Evolutionary conservation across 2,113 vertebrate species (phyloP).

Genomic region (Halcyon malimbica): DNA sequence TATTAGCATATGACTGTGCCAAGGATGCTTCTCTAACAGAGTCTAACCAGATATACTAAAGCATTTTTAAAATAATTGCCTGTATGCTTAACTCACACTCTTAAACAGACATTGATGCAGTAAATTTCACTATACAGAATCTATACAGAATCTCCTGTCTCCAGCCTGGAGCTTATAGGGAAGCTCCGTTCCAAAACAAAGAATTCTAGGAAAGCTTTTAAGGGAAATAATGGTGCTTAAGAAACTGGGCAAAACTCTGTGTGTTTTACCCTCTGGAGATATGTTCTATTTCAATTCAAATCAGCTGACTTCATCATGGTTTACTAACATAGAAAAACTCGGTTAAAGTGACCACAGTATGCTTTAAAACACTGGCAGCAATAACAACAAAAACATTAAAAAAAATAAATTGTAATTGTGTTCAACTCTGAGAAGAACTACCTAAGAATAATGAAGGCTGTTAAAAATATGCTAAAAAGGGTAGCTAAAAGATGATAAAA

Average conservation of each 20-base stretch:
- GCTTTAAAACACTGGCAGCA: background rate
- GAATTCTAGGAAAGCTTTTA: background rate
- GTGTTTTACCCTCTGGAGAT: background rate
- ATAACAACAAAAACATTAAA: background rate
- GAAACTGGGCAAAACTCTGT: background rate
- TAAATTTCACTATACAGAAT: background rate
- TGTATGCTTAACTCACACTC: background rate
- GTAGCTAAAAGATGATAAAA: background rate
- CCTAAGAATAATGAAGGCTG: background rate
- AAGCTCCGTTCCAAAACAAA: background rate
- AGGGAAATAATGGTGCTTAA: background rate
- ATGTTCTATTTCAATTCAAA: background rate
- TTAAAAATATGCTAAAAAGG: background rate
- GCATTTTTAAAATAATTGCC: conserved; percentile 20
- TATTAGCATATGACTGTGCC: conserved; percentile 1
- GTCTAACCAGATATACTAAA: conserved; percentile 16
- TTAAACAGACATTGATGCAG: background rate
- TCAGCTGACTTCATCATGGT: background rate
- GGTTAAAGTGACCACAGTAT: background rate
- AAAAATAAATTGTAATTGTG: background rate
- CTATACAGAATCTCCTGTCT: background rate
- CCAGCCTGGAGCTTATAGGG: background rate
- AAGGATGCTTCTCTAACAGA: conserved; percentile 14
- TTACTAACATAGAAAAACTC: background rate
- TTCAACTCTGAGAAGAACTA: background rate